Evolutionary conservation across 2,888 invertebrate species (phyloP), one percentile per base, ranked within the genome.

Genomic region (Agrochola macilenta): DNA sequence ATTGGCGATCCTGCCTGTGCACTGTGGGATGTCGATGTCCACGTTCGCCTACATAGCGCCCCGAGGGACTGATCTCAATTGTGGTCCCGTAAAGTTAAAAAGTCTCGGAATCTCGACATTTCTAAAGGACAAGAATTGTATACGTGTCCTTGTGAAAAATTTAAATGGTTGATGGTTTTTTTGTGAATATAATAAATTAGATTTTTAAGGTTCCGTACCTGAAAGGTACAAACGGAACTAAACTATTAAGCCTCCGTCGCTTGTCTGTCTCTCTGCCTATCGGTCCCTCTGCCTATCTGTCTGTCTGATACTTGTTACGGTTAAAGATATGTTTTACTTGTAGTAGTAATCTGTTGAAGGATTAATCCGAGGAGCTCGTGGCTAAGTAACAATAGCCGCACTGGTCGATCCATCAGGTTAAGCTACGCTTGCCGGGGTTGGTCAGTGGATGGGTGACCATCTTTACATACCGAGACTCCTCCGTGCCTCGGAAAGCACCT

Each of bases 1-100:
- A 78, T 78, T 60, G 80, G 46, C 35, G 64, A 79, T 46, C 46
- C 65, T 66, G 17, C 30, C 65, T 66, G 23, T n/a, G n/a, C n/a
- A n/a, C n/a, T n/a, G n/a, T 43, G 72, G 80, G 80, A 79, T 46
- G 30, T 65, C 35, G 65, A 65, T 54, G 46, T 58, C 35, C 46
- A 72, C 58, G 60, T 35, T 35, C 65, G 60, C 54, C 17, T 26
- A 65, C 43, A 17, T 52, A 46, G 12, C 66, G 12, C 66, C 65
- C 58, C 64, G 64, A 8, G 79, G 64, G 23, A 70, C 58, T 65
- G 49, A 65, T 70, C 30, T 79, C 30, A 54, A 46, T 65, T n/a
- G 49, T 46, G 35, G 8, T 65, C 43, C 30, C 23, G 30, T 78
- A 30, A 66, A 66, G 60, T 60, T 52, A 49, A 63, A 77, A 68